Evolutionary conservation across 1,140 invertebrate genomes (phyloP), one percentile per base, ranked within the genome.

Genomic region (Drosophila cardini): DNA sequence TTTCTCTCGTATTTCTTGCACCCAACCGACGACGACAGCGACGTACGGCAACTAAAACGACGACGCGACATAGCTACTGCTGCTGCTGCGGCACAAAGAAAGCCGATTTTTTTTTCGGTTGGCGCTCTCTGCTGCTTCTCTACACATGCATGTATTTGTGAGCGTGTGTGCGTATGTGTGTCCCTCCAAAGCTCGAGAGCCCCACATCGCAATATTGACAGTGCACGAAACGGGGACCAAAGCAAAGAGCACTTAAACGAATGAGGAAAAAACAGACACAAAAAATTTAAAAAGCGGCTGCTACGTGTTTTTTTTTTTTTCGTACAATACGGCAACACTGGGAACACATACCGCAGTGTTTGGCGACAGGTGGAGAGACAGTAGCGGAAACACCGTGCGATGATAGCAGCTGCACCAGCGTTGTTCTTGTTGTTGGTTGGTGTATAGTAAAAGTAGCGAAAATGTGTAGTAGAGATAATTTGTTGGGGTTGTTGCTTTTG

Each of bases 11-110:
- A 78, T 84, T 82, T 84, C 83, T 84, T 87, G 76, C 84, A 85
- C 71, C 76, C 69, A 87, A 84, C 80, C 77, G 80, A 89, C 80
- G 80, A 72, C 84, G 80, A 89, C 87, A 81, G 84, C 85, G 84
- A 82, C 84, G 81, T 89, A 87, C 84, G 84, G 84, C 83, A 82
- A 87, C 60, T 87, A 73, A 87, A 85, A 75, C 71, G 78, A 79
- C 79, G 64, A 64, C 71, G 56, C 68, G 68, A 69, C 72, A 72
- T 60, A 57, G 32, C 70, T 63, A 57, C 40, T 65, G 18, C 40
- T 62, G 68, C 68, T 76, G 74, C 74, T 76, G 73, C 73, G 70
- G 76, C 74, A 79, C 73, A 76, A 79, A 79, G 73, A 79, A 79
- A 76, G 77, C 72, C 76, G 76, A 69, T 78, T 78, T 75, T 78